phyloP scores from a whole-genome alignment of 2,888 invertebrate species.

The Steinernema carpocapsae region DNA sequence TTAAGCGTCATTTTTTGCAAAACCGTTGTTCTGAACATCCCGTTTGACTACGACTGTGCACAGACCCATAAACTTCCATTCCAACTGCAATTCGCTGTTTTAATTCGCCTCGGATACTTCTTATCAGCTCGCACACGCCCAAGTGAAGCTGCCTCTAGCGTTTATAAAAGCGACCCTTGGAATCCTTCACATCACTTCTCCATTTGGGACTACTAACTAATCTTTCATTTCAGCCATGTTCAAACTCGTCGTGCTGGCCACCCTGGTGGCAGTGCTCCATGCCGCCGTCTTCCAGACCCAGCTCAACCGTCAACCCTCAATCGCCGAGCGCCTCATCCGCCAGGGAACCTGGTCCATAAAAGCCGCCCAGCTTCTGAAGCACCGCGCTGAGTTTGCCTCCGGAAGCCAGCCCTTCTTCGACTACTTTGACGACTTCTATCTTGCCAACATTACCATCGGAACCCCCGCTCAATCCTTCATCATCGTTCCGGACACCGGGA shows the following conservation, averaged over 20 bases:
- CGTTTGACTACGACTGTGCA: too few relatives aligned
- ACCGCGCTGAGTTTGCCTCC: conserved; percentile 9
- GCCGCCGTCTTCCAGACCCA: neutral
- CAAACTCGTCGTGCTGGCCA: conserved; percentile 7
- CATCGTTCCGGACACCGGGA: conserved; percentile 49
- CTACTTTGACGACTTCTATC: conserved; percentile 37
- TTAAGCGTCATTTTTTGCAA: too few relatives aligned
- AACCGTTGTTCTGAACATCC: too few relatives aligned
- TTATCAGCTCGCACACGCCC: too few relatives aligned
- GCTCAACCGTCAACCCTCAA: neutral
- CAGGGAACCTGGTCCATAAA: neutral
- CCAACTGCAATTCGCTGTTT: too few relatives aligned
- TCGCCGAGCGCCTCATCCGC: neutral
- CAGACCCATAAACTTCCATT: too few relatives aligned
- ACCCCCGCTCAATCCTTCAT: conserved; percentile 35
- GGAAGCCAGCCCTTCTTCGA: conserved; percentile 37
- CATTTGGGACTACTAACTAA: neutral
- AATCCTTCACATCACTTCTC: neutral
- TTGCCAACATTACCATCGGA: conserved; percentile 39
- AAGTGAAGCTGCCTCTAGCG: too few relatives aligned
- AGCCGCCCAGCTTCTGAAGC: neutral
- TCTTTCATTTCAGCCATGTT: neutral
- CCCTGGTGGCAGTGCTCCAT: conserved; percentile 7
- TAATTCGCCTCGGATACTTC: too few relatives aligned
- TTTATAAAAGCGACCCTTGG: too few relatives aligned